A percentile compares a stretch with the other conserved stretches of the same genome.
Evolutionary conservation across 2,888 invertebrate species (phyloP).

Genomic region (Marronus borbonicus): DNA sequence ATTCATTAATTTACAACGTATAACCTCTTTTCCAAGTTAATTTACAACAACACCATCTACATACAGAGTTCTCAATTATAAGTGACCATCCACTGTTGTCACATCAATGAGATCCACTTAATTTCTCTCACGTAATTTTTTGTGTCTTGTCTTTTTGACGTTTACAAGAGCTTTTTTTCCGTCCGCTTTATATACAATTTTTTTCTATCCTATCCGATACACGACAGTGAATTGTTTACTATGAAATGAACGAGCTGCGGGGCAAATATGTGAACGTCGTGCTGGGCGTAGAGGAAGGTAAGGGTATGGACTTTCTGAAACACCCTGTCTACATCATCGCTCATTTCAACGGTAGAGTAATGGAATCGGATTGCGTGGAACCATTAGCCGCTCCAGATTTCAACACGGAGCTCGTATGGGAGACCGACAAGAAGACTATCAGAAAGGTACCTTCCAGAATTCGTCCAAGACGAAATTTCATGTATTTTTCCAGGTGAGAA

Average conservation of each 20-base stretch:
- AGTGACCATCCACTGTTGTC: too few relatives aligned
- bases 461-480: not conserved
- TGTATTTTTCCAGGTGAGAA: slow-evolving; percentile 23
- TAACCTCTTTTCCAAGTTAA: too few relatives aligned
- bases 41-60: too few relatives aligned
- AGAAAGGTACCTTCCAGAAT: slow-evolving; percentile 71
- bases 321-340: slow-evolving; percentile 64
- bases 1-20: too few relatives aligned
- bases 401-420: slow-evolving; percentile 85
- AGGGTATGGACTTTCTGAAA: slow-evolving; percentile 68
- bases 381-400: slow-evolving; percentile 76
- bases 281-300: slow-evolving; percentile 79
- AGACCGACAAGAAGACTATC: slow-evolving; percentile 80
- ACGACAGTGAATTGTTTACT: not conserved
- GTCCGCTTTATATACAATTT: not conserved
- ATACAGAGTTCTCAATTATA: too few relatives aligned
- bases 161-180: slow-evolving; percentile 3
- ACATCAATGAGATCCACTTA: too few relatives aligned
- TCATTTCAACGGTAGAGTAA: slow-evolving; percentile 65
- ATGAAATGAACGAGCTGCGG: slow-evolving; percentile 76
- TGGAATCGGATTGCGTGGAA: slow-evolving; percentile 78
- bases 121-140: too few relatives aligned
- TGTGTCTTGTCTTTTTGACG: slow-evolving; percentile 8
- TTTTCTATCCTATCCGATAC: not conserved
- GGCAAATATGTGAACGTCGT: slow-evolving; percentile 79